Base-by-base conservation (phyloP, 2,797 vertebrate genomes). In the Pangasius mekongensis region DNA sequence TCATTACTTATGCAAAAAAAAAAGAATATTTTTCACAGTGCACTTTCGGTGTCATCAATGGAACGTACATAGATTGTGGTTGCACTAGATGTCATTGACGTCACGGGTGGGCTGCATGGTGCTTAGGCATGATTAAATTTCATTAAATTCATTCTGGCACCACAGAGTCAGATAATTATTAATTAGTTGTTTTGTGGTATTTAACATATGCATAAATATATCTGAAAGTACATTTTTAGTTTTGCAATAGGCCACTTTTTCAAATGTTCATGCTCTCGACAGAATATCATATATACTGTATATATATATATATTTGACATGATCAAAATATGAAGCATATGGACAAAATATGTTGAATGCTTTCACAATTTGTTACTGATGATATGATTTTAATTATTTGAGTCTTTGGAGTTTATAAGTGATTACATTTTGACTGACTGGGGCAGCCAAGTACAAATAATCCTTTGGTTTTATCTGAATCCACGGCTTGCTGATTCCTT, bases 391-490 rank as follows among this genome's bases (percentile, higher is more conserved):
- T 47, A 39, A 62, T 69, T 71, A 30, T 54, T 47, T 54, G 27
- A 66, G 60, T 62, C 62, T 71, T 47, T 36, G 11, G 30, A 69
- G 47, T 33, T 27, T 85, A 33, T 10, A 54, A 16, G 36, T 89
- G 87, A 89, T 86, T 73, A 47, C 39, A 64, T 10, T 85, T 64
- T 87, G 62, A 87, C 71, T 83, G 54, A 86, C 89, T 58, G 88
- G 71, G 78, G 54, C 56, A 76, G 30, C 88, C 76, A 73, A 87
- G 74, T 39, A 73, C 64, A 81, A 64, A 85, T 85, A 84, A 87
- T 87, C 88, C 58, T 54, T 77, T 43, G 81, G 66, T 82, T 66
- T 87, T 81, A 84, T 87, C 60, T 84, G 52, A 87, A 85, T 82
- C 49, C 64, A 39, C 2, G 64, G 73, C 39, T 77, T 80, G 82